Conservation (phyloP, 2,113 vertebrate genomes). For the Pterocles orientalis region DNA sequence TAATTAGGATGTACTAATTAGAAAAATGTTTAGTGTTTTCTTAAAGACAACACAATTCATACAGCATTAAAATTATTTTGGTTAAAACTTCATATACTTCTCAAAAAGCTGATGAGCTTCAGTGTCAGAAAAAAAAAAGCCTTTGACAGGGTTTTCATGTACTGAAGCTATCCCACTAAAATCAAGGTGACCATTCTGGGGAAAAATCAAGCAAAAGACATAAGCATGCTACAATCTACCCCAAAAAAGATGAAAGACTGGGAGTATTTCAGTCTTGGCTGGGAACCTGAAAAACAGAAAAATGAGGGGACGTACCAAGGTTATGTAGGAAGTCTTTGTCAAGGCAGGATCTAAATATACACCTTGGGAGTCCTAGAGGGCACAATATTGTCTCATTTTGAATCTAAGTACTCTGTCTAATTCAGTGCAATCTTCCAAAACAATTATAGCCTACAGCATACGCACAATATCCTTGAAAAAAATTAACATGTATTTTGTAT, state of each 20-base stretch:
- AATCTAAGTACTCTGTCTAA: slow-evolving; percentile 2
- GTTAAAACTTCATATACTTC: not conserved
- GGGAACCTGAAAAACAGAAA: not conserved
- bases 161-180: not conserved
- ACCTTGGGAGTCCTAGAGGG: slow-evolving; percentile 19
- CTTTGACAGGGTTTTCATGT: not conserved
- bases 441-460: slow-evolving; percentile 41
- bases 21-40: not conserved
- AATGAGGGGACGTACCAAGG: not conserved
- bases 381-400: slow-evolving; percentile 23
- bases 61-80: not conserved
- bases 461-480: slow-evolving; percentile 10
- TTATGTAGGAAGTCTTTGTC: slow-evolving; percentile 4
- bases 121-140: not conserved
- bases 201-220: not conserved
- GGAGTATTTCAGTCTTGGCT: not conserved
- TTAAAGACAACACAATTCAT: not conserved
- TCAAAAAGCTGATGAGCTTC: not conserved
- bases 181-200: not conserved
- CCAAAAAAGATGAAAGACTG: not conserved
- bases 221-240: not conserved
- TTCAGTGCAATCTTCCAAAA: slow-evolving; percentile 52
- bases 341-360: slow-evolving; percentile 24
- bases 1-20: not conserved
- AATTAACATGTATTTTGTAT: slow-evolving; percentile 25